Conservation (phyloP, 1,140 invertebrate species). For the Diploscapter pachys region DNA sequence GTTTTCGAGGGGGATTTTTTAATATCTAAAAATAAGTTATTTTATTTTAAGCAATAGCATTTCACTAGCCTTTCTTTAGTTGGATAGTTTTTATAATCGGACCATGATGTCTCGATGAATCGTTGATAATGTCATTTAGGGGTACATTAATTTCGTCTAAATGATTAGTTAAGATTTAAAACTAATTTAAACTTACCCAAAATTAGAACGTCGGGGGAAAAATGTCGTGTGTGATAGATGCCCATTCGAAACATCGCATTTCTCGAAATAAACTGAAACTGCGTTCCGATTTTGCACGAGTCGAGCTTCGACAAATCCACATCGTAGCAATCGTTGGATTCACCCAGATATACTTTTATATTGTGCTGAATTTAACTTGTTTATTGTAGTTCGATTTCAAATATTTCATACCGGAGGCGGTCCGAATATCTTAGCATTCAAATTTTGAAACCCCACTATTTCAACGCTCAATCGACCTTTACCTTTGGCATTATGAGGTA, state of each 20-base stretch:
- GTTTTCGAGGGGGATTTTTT: background rate
- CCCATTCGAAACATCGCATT: background rate
- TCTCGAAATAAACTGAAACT: constrained; percentile 4
- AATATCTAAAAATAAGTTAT: too few relatives aligned
- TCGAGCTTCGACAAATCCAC: constrained; percentile 1
- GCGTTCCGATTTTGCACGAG: background rate
- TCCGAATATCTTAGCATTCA: background rate
- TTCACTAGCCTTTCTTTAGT: background rate
- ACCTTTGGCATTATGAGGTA: background rate
- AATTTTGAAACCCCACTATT: constrained; percentile 26
- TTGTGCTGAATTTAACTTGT: background rate
- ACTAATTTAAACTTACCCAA: background rate
- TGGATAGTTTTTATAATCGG: constrained; percentile 14
- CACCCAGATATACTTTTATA: constrained; percentile 1
- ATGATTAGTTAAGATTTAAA: background rate
- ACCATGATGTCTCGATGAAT: constrained; percentile 11
- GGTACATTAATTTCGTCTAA: constrained; percentile 1
- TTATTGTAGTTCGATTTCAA: background rate
- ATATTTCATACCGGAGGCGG: background rate
- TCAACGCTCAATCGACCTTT: constrained; percentile 35
- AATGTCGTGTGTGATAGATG: background rate
- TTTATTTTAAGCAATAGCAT: too few relatives aligned
- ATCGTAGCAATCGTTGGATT: background rate
- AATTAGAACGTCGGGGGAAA: constrained; percentile 3
- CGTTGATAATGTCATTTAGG: constrained; percentile 5